Evolutionary conservation across 2,888 invertebrate species (phyloP).

Genomic region (Lochmaea crataegi): DNA sequence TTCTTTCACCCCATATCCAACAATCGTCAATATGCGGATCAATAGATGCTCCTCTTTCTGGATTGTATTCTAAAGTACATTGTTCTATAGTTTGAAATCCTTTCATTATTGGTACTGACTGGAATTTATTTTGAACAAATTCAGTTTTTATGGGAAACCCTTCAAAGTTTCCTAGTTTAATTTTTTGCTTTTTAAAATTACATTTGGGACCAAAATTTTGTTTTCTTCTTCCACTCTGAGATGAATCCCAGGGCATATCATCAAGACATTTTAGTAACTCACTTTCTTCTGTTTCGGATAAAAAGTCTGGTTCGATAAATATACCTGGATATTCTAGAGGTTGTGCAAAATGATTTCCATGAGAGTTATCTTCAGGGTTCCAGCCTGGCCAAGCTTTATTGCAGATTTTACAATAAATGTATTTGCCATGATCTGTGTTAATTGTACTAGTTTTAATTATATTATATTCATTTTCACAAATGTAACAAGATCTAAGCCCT

Average conservation of each 20-base stretch:
- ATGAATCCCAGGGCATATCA: constrained; percentile 85
- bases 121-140: constrained; percentile 82
- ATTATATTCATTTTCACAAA: constrained; percentile 80
- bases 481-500: constrained; percentile 88
- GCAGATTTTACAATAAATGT: constrained; percentile 83
- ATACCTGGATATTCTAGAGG: constrained; percentile 76
- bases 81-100: constrained; percentile 91
- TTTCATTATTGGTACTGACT: constrained; percentile 70
- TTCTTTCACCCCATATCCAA: constrained; percentile 99
- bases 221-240: constrained; percentile 96
- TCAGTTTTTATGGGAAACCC: constrained; percentile 88
- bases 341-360: constrained; percentile 73
- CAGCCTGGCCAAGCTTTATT: constrained; percentile 81
- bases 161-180: constrained; percentile 80
- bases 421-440: constrained; percentile 67
- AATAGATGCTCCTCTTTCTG: constrained; percentile 89
- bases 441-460: constrained; percentile 57
- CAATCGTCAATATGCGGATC: constrained; percentile 99
- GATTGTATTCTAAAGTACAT: constrained; percentile 94
- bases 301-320: constrained; percentile 76
- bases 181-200: constrained; percentile 94
- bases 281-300: constrained; percentile 77
- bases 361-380: constrained; percentile 70
- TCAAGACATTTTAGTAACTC: constrained; percentile 78
- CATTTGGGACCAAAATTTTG: constrained; percentile 99